A percentile compares a stretch with the other conserved stretches of the same genome.
phyloP scores from a whole-genome alignment of 2,888 invertebrate species.

The Oscheius sp. region DNA sequence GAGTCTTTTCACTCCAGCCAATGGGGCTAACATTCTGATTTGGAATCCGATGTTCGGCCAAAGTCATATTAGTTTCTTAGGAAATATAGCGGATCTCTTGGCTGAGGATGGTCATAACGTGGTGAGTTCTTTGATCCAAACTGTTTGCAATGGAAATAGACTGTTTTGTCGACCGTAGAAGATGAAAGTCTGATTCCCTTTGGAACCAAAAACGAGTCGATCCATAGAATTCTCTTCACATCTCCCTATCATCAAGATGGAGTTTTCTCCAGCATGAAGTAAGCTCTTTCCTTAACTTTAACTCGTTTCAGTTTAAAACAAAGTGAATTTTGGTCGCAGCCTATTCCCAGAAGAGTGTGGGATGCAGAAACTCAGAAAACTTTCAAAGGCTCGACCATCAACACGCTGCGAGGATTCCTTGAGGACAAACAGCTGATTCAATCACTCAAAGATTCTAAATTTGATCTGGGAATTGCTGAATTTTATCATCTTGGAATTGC shows the following conservation, averaged over 20 bases:
- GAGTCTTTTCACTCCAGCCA: background rate
- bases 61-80: constrained; percentile 1
- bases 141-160: background rate
- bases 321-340: background rate
- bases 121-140: background rate
- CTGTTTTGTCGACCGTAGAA: background rate
- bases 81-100: constrained; percentile 6
- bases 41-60: constrained; percentile 7
- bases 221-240: background rate
- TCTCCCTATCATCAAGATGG: background rate
- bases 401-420: background rate
- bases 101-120: constrained; percentile 5
- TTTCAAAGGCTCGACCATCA: background rate
- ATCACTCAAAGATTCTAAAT: background rate
- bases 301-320: background rate
- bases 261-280: background rate
- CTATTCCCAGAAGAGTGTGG: background rate
- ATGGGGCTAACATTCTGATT: constrained; percentile 10
- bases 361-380: background rate
- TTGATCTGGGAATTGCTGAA: constrained; percentile 16
- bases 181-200: constrained; percentile 12
- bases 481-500: background rate
- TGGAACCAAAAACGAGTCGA: background rate
- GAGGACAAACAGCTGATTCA: background rate
- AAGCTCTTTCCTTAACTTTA: background rate